Conservation (phyloP, 2,113 vertebrate genomes). For the Leiothrix lutea region DNA sequence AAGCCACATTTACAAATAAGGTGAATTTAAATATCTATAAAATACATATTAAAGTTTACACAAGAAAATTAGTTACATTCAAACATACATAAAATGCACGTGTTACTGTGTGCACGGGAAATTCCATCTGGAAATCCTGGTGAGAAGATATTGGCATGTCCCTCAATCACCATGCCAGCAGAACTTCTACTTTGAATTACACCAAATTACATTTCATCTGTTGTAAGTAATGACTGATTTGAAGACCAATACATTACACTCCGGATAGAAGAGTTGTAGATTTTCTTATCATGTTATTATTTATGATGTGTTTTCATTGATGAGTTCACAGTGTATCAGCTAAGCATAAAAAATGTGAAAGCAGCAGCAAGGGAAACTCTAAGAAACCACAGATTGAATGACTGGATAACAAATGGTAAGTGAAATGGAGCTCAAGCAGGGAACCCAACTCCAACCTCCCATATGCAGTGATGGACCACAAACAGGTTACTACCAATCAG, state of each 20-base stretch:
- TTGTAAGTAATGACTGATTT: background rate
- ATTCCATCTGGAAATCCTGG: background rate
- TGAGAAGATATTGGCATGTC: background rate
- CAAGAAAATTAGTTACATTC: background rate
- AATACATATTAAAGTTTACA: background rate
- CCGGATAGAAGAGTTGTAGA: background rate
- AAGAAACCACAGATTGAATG: background rate
- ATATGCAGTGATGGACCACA: background rate
- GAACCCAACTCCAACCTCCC: background rate
- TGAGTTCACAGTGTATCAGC: background rate
- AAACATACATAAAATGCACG: background rate
- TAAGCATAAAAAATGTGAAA: background rate
- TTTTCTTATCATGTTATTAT: background rate
- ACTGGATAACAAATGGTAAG: background rate
- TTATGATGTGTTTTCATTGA: background rate
- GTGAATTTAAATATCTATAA: background rate
- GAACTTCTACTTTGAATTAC: background rate
- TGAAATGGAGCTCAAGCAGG: background rate
- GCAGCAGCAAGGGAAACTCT: background rate
- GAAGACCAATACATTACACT: background rate
- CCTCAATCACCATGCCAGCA: background rate
- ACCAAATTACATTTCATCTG: background rate
- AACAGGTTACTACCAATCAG: background rate
- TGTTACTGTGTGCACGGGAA: background rate
- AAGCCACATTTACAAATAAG: background rate